Percentiles rank a stretch among this genome's conserved stretches.
Conservation (phyloP, 2,797 vertebrate genomes). For the Pseudomugil gertrudae region DNA sequence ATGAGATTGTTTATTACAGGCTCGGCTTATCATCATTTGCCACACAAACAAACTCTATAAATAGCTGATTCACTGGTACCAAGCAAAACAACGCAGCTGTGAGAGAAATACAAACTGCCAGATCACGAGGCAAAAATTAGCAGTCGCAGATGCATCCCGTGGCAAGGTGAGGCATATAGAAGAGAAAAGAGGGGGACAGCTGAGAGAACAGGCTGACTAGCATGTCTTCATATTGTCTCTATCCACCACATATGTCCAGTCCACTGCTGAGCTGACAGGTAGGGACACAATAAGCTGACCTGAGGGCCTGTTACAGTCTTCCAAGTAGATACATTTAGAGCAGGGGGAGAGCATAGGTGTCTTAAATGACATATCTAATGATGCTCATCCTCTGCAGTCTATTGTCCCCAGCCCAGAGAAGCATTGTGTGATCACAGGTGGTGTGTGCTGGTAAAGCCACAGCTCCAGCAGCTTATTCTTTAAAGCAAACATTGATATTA, state of each 20-base stretch:
- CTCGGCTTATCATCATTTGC: conserved; percentile 78
- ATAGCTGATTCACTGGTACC: conserved; percentile 57
- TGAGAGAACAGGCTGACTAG: conserved; percentile 45
- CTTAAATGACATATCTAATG: conserved; percentile 77
- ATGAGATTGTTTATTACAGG: conserved; percentile 83
- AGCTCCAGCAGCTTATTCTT: conserved; percentile 43
- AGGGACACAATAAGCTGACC: conserved; percentile 70
- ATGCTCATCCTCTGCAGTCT: conserved; percentile 61
- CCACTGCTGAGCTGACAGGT: conserved; percentile 68
- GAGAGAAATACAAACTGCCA: conserved; percentile 17
- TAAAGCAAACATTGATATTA: conserved; percentile 60
- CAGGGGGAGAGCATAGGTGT: conserved; percentile 59
- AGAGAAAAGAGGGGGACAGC: conserved; percentile 5
- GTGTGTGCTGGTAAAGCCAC: conserved; percentile 26
- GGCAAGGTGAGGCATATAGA: conserved; percentile 44
- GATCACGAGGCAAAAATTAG: conserved; percentile 18
- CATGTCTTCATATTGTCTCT: conserved; percentile 62
- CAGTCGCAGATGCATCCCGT: conserved; percentile 45
- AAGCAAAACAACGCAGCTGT: conserved; percentile 40
- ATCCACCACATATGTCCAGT: conserved; percentile 67
- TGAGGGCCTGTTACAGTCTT: conserved; percentile 65
- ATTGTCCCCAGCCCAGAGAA: conserved; percentile 44
- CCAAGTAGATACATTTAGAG: conserved; percentile 76
- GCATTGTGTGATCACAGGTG: conserved; percentile 49
- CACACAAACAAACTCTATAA: conserved; percentile 68